phyloP scores from a whole-genome alignment of 2,888 invertebrate genomes.

The Pasiphila rectangulata region DNA sequence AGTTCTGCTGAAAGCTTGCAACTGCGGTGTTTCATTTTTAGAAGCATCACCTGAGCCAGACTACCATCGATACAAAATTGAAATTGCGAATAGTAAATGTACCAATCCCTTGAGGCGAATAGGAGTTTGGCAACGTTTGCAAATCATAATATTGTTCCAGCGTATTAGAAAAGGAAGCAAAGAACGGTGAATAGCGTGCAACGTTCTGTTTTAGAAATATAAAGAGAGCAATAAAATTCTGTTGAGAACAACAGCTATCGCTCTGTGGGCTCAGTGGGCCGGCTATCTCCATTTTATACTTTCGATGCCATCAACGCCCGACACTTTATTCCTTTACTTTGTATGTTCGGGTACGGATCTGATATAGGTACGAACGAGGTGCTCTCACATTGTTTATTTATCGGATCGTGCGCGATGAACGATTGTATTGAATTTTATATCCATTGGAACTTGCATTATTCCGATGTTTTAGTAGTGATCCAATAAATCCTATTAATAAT shows the following conservation, averaged over 20 bases:
- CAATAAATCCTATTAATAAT: constrained; percentile 11
- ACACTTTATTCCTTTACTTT: constrained; percentile 62
- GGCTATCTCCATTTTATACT: constrained; percentile 72
- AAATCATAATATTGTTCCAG: constrained; percentile 28
- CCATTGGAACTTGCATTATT: constrained; percentile 38
- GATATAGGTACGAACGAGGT: constrained; percentile 39
- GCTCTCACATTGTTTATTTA: constrained; percentile 58
- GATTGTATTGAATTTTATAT: constrained; percentile 49
- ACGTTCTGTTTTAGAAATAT: constrained; percentile 29
- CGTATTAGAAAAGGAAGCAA: constrained; percentile 33
- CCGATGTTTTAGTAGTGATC: constrained; percentile 28
- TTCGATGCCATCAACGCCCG: constrained; percentile 51
- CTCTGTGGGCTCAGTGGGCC: constrained; percentile 61
- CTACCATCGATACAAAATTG: constrained; percentile 31
- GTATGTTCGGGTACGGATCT: constrained; percentile 39
- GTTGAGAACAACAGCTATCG: constrained; percentile 59
- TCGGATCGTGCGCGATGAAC: constrained; percentile 46
- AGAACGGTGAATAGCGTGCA: constrained; percentile 31
- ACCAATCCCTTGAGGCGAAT: constrained; percentile 16
- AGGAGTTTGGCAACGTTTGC: constrained; percentile 17
- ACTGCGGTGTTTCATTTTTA: constrained; percentile 19
- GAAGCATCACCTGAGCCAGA: constrained; percentile 29
- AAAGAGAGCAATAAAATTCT: constrained; percentile 61
- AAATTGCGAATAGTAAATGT: constrained; percentile 21
- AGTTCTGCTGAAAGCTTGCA: constrained; percentile 20